Evolutionary conservation across 23 tunicate species (phyloP).

Genomic region (Ciona savignyi): DNA sequence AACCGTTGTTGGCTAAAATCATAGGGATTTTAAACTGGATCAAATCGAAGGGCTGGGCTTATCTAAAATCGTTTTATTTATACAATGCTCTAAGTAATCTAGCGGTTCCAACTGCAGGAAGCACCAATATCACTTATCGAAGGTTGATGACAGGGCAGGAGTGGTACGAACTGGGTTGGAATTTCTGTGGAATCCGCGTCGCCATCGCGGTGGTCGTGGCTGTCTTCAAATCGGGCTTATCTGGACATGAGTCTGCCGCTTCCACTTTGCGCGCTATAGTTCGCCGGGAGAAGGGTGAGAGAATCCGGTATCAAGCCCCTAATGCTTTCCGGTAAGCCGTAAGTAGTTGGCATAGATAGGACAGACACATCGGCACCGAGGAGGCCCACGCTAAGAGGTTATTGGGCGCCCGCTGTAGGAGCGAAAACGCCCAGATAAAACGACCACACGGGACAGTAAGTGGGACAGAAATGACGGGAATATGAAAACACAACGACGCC

Average conservation of each 20-base stretch:
- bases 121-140: not conserved
- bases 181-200: not conserved
- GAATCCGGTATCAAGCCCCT: not conserved
- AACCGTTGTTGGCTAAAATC: too few relatives aligned
- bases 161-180: not conserved
- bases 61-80: too few relatives aligned
- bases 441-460: not conserved
- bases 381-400: not conserved
- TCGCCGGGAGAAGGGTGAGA: not conserved
- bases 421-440: not conserved
- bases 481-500: not conserved
- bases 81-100: too few relatives aligned
- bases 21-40: too few relatives aligned
- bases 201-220: not conserved
- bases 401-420: not conserved
- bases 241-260: not conserved
- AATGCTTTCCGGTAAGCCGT: constrained; percentile 1
- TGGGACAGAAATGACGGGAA: not conserved
- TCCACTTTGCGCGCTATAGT: not conserved
- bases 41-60: too few relatives aligned
- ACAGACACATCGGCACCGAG: not conserved
- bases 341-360: not conserved
- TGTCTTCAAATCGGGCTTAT: not conserved
- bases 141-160: not conserved
- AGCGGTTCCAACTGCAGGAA: too few relatives aligned